These are phyloP conservation scores for Balanococcus diminutus DNA, from an alignment of 2,888 invertebrate genomes.

Conservation along the genomic window DNA sequence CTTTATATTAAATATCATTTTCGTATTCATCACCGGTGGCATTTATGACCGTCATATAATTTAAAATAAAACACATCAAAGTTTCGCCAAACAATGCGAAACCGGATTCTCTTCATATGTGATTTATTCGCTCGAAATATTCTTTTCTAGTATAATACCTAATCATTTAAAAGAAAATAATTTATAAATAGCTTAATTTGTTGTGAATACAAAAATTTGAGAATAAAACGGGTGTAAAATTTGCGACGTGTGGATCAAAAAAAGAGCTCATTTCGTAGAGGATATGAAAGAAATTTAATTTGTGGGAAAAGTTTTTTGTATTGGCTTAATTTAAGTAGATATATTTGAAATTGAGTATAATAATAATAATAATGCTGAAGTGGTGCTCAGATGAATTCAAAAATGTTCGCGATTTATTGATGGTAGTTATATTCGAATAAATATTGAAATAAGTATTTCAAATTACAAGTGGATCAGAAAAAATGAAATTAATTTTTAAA, in stretches of 20 bases:
- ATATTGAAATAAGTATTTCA: no score
- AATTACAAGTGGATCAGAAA: no score
- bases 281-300: not conserved
- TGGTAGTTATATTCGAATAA: no score
- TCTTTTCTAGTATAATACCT: not conserved
- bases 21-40: conserved; percentile 19
- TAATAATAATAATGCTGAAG: no score
- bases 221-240: not conserved
- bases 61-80: conserved; percentile 19
- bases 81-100: not conserved
- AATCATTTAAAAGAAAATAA: not conserved
- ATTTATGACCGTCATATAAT: conserved; percentile 27
- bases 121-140: not conserved
- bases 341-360: no score
- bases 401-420: no score
- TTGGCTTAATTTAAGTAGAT: no score
- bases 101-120: not conserved
- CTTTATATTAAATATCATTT: conserved; percentile 18
- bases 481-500: no score
- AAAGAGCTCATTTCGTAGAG: not conserved
- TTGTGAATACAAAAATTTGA: not conserved
- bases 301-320: not conserved
- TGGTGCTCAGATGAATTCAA: no score
- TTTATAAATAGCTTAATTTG: not conserved
- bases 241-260: not conserved